Base-by-base conservation (phyloP, 2,797 vertebrate genomes). In the Zalophus californianus region DNA sequence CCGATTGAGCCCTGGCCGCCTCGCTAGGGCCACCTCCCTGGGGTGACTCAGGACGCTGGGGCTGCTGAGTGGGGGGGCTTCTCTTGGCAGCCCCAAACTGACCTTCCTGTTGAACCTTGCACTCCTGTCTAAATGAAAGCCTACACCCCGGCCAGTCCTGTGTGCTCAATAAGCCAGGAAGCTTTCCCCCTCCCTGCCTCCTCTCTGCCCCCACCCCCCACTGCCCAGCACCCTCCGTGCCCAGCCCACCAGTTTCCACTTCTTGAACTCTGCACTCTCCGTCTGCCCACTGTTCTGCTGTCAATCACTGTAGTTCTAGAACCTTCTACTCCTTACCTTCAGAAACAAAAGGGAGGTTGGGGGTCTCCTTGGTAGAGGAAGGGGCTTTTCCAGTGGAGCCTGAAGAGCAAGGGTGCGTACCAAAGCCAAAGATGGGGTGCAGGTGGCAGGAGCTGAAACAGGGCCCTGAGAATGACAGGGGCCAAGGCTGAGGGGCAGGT, bases 191-290 rank as follows among this genome's bases (percentile, higher is more conserved):
- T 21, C 48, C 48, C 29, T n/a, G 29, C 52, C 7, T 15, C 52
- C 0, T 56, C 12, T 56, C 50, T 4, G 15, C 23, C 1, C 2
- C 41, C 1, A 1, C 3, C 11, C 35, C 5, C 41, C 7, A 25
- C 72, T 29, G 54, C 78, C 77, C 54, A 9, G 3, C 77, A 25
- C 20, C 77, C n/a, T 23, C 52, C 20, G 0, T 79, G 52, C 52
- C 50, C 32, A 8, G 77, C 50, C 77, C 77, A 14, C 54, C 13
- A 5, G 41, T 25, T 27, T 27, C 78, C 35, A 5, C 4, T 27
- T 80, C n/a, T 9, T 15, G 7, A 27, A 15, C 21, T 52, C 75
- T 12, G 48, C 15, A n/a, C 75, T 52, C 48, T 52, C 75, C 7
- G 32, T 77, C 48, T 7, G 50, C 5, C 50, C 18, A 5, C 2